Conservation (phyloP, 2,113 vertebrate genomes). For the Maccullochella peelii region DNA sequence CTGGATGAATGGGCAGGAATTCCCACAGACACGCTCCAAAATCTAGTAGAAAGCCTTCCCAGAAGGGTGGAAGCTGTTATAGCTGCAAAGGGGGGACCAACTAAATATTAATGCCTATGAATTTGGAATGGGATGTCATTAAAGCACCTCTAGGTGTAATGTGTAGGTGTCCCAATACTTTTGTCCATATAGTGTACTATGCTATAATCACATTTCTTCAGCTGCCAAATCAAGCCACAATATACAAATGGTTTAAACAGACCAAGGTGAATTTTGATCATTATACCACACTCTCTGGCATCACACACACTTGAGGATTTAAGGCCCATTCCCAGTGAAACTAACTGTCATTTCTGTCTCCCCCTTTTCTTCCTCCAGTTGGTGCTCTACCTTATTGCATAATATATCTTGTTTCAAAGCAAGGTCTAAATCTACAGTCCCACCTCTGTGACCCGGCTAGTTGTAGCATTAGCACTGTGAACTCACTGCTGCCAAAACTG, state of each 20-base stretch:
- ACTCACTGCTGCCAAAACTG: conserved; percentile 43
- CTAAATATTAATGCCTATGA: too few relatives aligned
- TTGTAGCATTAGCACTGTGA: conserved; percentile 20
- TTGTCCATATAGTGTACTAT: too few relatives aligned
- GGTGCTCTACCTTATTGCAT: conserved; percentile 9
- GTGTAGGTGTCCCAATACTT: too few relatives aligned
- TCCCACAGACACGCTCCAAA: too few relatives aligned
- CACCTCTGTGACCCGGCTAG: conserved; percentile 10
- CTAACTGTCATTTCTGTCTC: not conserved
- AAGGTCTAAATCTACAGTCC: not conserved
- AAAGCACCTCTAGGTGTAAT: too few relatives aligned
- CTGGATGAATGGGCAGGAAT: too few relatives aligned
- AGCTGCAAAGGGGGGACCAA: too few relatives aligned
- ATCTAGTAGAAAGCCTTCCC: too few relatives aligned
- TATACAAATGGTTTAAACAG: not conserved
- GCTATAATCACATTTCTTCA: not conserved
- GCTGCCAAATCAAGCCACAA: not conserved
- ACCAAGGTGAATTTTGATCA: not conserved
- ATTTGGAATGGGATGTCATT: too few relatives aligned
- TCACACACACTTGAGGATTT: not conserved
- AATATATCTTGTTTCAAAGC: conserved; percentile 1
- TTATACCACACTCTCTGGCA: not conserved
- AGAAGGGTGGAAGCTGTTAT: too few relatives aligned
- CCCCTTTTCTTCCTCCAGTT: not conserved
- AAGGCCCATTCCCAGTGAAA: not conserved